These are phyloP conservation scores for Drosophila nebulosa DNA, from an alignment of 1,140 invertebrate species.

Conservation along the genomic window DNA sequence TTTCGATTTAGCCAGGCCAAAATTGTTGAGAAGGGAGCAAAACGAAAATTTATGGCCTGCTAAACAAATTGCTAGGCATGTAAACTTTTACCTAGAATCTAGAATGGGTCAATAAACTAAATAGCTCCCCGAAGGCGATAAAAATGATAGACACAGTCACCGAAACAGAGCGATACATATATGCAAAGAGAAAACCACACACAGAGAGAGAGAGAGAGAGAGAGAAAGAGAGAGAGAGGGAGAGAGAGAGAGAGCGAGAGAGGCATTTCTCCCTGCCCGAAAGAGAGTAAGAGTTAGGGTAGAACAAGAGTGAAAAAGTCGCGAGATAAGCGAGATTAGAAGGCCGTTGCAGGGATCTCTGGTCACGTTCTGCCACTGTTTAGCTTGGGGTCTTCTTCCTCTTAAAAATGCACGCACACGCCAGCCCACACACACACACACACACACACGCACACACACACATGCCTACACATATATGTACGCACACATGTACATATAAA, in stretches of 20 bases:
- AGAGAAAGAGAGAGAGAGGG: neutral
- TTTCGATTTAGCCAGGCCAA: neutral
- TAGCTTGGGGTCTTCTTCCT: constrained; percentile 32
- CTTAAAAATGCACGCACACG: constrained; percentile 60
- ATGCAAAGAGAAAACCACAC: neutral
- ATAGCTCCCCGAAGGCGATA: constrained; percentile 53
- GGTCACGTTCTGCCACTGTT: constrained; percentile 27
- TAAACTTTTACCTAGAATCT: constrained; percentile 49
- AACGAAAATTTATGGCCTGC: constrained; percentile 55
- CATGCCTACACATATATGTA: constrained; percentile 4
- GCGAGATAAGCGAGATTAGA: constrained; percentile 67
- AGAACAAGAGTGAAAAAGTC: constrained; percentile 28
- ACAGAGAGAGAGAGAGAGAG: neutral
- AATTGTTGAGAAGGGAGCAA: neutral
- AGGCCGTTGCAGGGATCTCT: constrained; percentile 25
- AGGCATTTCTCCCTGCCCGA: too few relatives aligned
- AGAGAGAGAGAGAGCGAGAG: neutral
- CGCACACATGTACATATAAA: constrained; percentile 44
- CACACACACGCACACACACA: neutral
- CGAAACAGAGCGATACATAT: neutral
- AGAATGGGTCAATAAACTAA: constrained; percentile 68
- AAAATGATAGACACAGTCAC: constrained; percentile 48
- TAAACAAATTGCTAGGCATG: constrained; percentile 58
- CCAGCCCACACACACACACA: constrained; percentile 2
- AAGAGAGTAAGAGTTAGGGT: too few relatives aligned